A percentile compares a stretch with the other conserved stretches of the same genome.
These are phyloP conservation scores for Heliconius nattereri DNA, from an alignment of 1,140 invertebrate genomes.

Conservation along the genomic window DNA sequence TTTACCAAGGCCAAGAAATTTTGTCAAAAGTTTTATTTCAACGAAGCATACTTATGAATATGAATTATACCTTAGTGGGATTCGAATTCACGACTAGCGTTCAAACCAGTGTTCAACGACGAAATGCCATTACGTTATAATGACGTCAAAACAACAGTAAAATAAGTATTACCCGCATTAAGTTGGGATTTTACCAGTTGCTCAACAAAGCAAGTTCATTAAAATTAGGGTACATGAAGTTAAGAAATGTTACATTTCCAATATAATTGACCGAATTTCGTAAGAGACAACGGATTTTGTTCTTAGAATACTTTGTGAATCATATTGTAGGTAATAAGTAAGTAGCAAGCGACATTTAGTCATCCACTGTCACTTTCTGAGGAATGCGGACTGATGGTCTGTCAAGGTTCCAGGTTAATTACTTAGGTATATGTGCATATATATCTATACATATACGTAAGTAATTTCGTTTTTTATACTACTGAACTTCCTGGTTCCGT, in stretches of 20 bases:
- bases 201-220: not conserved
- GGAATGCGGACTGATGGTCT: not conserved
- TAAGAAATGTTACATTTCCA: not conserved
- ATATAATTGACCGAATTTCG: conserved; percentile 12
- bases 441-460: no score
- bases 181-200: conserved; percentile 6
- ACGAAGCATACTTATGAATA: no score
- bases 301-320: not conserved
- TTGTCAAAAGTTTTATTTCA: no score
- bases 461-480: not conserved
- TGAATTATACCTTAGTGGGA: no score
- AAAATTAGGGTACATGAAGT: not conserved
- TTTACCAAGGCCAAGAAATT: no score
- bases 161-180: not conserved
- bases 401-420: not conserved
- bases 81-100: no score
- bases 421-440: not conserved
- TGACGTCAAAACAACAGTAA: not conserved
- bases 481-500: not conserved
- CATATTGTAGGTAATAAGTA: not conserved
- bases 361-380: conserved; percentile 1
- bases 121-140: not conserved
- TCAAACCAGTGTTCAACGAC: no score
- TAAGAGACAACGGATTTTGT: conserved; percentile 10
- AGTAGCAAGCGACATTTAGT: not conserved